Evolutionary conservation across 2,888 invertebrate genomes (phyloP), one percentile per base, ranked within the genome.

Genomic region (Drosophila neutralis): DNA sequence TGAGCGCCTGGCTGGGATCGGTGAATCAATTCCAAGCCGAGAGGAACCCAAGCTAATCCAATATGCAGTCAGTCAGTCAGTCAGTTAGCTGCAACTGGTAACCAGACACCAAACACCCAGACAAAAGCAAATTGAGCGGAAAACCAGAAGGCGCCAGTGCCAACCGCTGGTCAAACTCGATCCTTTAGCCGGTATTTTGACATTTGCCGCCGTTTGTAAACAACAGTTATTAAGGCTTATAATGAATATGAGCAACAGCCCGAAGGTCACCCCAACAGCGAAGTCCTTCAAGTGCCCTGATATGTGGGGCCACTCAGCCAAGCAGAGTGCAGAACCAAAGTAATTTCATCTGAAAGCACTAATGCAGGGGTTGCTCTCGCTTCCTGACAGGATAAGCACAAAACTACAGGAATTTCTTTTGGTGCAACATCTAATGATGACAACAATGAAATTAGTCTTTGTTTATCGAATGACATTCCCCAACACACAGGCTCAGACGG

Each of bases 91-190:
- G 87, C 87, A 83, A 78, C 65, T 85, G 76, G 86, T 74, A 80
- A 83, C 75, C 62, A 72, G 74, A 81, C 67, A 71, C 66, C 70
- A 63, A 70, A 59, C 70, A 72, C 73, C 77, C 62, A 84, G 83
- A 81, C 87, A 72, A 78, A 49, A 87, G 72, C 86, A 90, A 91
- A 92, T 91, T 92, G 91, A 92, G 91, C 90, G 91, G 90, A 91
- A 91, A 91, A 91, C 91, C 91, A 91, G 87, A 83, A 90, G 91
- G 92, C 91, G 91, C 91, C 91, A 92, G 76, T 70, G 64, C 58
- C 66, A 60, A 60, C 64, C 69, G 53, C 21, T 65, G 78, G 78
- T 66, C 78, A 74, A 78, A 65, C 58, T 67, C n/a, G 51, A 71
- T 61, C 79, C 75, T 69, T 68, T 73, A 60, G 71, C 62, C 71